Percentiles rank a stretch among this genome's conserved stretches.
These are phyloP conservation scores for Mesocricetus auratus DNA, from an alignment of 2,113 vertebrate species.

Conservation along the genomic window DNA sequence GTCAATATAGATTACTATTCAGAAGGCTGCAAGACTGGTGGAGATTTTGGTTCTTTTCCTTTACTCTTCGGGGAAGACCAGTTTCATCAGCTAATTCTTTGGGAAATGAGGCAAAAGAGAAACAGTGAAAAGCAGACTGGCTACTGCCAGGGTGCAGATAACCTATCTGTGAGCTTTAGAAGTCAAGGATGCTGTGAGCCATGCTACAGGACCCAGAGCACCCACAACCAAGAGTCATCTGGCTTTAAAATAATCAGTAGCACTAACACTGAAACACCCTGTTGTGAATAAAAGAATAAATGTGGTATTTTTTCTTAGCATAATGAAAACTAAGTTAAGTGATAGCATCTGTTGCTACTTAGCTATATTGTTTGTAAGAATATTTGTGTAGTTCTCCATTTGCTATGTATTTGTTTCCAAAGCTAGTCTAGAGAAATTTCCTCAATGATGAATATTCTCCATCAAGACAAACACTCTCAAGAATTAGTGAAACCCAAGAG, in stretches of 20 bases:
- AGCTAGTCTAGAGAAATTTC: not conserved
- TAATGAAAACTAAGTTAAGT: not conserved
- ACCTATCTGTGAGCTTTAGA: not conserved
- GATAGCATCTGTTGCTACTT: slow-evolving; percentile 12
- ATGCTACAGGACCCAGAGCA: no score
- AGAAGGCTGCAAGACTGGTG: not conserved
- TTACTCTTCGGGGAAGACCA: not conserved
- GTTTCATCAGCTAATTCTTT: not conserved
- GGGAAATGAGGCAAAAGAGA: not conserved
- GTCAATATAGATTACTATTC: not conserved
- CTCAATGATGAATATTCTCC: slow-evolving; percentile 33
- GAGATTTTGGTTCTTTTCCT: not conserved
- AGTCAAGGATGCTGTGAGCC: not conserved
- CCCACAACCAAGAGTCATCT: not conserved
- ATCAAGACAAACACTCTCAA: slow-evolving; percentile 23
- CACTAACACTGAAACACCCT: not conserved
- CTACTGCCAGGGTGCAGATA: not conserved
- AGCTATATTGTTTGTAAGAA: slow-evolving; percentile 27
- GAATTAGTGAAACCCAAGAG: not conserved
- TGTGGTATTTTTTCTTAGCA: not conserved
- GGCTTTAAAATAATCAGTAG: not conserved
- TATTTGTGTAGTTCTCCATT: not conserved
- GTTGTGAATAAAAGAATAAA: not conserved
- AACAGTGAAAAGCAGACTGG: not conserved
- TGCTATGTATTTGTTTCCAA: slow-evolving; percentile 21